Percentiles rank a stretch among this genome's conserved stretches.
phyloP scores from a whole-genome alignment of 2,888 invertebrate genomes.

The Stenodera caucasica region DNA sequence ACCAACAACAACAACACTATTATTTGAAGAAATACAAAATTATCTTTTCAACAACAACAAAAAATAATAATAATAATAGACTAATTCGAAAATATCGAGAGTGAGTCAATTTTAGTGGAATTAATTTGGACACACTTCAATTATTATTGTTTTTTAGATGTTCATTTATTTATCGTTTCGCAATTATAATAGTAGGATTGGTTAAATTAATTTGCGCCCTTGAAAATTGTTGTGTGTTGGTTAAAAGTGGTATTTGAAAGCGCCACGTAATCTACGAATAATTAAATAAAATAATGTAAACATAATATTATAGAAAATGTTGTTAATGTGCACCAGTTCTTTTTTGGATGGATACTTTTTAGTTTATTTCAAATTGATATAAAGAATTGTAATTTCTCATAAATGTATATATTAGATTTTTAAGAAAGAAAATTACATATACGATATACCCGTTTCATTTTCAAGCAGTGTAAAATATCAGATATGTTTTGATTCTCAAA shows the following conservation, averaged over 20 bases:
- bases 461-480: constrained; percentile 25
- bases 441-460: not conserved
- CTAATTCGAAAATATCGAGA: no score
- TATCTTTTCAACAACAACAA: not conserved
- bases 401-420: constrained; percentile 22
- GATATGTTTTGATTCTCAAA: constrained; percentile 5
- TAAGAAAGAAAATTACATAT: not conserved
- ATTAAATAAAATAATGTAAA: no score
- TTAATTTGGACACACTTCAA: not conserved
- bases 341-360: constrained; percentile 10
- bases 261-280: no score
- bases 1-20: constrained; percentile 24
- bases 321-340: constrained; percentile 13
- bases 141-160: not conserved
- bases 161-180: not conserved
- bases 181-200: no score
- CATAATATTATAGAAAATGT: not conserved
- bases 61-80: no score
- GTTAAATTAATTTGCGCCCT: no score
- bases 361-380: constrained; percentile 5
- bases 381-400: constrained; percentile 13
- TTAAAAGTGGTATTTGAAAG: not conserved
- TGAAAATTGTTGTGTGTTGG: not conserved
- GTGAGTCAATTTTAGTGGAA: not conserved
- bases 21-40: constrained; percentile 18